Conservation (phyloP, 2,113 vertebrate genomes). For the Platanista minor region DNA sequence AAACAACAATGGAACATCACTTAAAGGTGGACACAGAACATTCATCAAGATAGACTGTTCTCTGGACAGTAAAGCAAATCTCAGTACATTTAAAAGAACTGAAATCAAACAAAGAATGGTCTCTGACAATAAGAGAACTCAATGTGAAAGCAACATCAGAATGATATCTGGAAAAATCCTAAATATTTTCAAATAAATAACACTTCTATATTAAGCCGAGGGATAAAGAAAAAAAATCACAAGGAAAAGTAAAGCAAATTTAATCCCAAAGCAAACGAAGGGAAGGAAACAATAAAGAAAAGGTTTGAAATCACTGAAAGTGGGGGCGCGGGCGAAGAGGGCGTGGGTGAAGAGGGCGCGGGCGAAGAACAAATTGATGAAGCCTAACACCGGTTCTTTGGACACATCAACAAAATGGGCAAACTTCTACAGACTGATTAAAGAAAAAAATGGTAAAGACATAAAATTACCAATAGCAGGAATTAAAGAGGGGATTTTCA, state of each 20-base stretch:
- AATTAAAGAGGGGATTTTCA: background rate
- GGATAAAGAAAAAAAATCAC: background rate
- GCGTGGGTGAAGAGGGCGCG: fast-evolving
- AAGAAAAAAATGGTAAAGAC: background rate
- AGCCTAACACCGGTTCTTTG: background rate
- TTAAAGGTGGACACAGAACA: background rate
- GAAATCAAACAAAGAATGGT: background rate
- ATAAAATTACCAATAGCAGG: background rate
- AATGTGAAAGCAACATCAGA: background rate
- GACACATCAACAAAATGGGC: too few species aligned
- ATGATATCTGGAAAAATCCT: background rate
- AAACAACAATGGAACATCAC: background rate
- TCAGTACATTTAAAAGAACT: background rate
- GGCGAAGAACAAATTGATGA: background rate
- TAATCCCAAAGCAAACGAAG: background rate
- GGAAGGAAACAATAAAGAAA: background rate
- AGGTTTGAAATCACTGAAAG: background rate
- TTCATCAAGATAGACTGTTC: too few species aligned
- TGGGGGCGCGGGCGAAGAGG: background rate
- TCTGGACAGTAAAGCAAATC: too few species aligned
- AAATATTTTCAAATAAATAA: background rate
- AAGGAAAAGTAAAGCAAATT: background rate
- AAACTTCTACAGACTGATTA: background rate
- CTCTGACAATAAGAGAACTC: background rate
- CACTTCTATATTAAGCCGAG: background rate